These are phyloP conservation scores for Pygmarrhopalites habei DNA, from an alignment of 1,140 invertebrate species.

Conservation along the genomic window DNA sequence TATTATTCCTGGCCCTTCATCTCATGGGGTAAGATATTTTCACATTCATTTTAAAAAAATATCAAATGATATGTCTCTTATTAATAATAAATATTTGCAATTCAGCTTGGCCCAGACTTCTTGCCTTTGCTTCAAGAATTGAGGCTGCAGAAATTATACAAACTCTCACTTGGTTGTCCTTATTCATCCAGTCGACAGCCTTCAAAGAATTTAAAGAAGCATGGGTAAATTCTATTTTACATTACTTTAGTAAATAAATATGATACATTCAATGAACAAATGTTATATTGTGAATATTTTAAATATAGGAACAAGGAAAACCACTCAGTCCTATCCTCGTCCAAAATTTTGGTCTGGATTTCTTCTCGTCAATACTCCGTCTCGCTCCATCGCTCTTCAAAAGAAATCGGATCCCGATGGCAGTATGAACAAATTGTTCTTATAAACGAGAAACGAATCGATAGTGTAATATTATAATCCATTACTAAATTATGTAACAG, in stretches of 20 bases:
- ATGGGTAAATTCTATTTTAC: no score
- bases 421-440: no score
- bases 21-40: neutral
- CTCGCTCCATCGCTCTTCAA: neutral
- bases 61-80: no score
- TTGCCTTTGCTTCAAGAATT: neutral
- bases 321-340: neutral
- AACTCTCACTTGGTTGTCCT: neutral
- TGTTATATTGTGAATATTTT: no score
- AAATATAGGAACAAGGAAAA: neutral
- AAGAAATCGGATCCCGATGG: neutral
- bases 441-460: no score
- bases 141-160: neutral
- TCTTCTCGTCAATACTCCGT: neutral
- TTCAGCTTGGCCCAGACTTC: constrained; percentile 3
- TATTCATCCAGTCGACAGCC: neutral
- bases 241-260: no score
- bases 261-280: no score
- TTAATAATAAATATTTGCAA: neutral
- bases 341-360: neutral
- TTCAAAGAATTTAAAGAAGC: neutral
- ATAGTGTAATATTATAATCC: no score
- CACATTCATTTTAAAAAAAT: no score
- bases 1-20: constrained; percentile 3
- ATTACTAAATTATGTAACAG: no score